Conservation (phyloP, 2,797 vertebrate genomes). For the Corythornis leucogaster region DNA sequence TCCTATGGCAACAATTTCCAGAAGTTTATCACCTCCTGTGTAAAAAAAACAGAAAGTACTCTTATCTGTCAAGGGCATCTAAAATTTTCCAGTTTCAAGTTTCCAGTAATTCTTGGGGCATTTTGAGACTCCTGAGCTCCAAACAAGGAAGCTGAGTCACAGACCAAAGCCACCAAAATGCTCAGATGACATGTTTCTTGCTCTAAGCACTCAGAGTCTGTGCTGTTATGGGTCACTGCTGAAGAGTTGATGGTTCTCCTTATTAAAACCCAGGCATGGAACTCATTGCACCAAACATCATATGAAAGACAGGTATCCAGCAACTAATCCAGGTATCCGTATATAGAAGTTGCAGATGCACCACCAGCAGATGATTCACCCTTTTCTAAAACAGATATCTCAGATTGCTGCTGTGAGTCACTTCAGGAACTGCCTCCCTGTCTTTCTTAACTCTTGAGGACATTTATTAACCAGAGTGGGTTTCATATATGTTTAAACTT, state of each 20-base stretch:
- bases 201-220: background rate
- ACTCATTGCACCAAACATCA: background rate
- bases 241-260: background rate
- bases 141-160: background rate
- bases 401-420: slow-evolving; percentile 45
- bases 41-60: background rate
- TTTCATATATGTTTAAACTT: slow-evolving; percentile 11
- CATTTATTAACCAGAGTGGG: slow-evolving; percentile 24
- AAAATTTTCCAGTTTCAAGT: background rate
- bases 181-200: background rate
- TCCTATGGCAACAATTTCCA: background rate
- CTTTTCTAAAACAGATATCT: slow-evolving; percentile 21
- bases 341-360: background rate
- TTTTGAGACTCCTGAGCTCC: background rate
- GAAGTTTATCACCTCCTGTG: background rate
- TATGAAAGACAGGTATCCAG: background rate
- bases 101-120: background rate
- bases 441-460: background rate
- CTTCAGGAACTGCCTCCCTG: background rate
- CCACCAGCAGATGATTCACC: slow-evolving; percentile 39
- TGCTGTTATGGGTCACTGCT: background rate
- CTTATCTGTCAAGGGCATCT: background rate
- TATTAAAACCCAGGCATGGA: background rate
- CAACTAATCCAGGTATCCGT: background rate
- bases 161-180: background rate